These are phyloP conservation scores for Neolamprologus toae DNA, from an alignment of 2,113 vertebrate genomes.

Conservation along the genomic window DNA sequence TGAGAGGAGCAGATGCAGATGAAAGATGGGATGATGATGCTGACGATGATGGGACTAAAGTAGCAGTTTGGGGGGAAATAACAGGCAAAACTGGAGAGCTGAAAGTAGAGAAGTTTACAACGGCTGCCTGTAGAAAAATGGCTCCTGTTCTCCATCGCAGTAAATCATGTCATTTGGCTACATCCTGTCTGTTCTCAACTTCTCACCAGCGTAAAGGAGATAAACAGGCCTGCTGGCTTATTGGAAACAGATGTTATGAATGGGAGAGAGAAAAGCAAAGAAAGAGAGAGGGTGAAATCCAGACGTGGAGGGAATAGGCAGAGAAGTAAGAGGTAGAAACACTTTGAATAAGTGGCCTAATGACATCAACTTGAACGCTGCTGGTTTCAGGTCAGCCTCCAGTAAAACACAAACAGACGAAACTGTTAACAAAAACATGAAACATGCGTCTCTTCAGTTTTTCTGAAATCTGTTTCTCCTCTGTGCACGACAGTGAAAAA, in stretches of 20 bases:
- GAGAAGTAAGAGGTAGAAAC: not conserved
- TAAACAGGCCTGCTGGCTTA: slow-evolving; percentile 23
- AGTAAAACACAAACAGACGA: not conserved
- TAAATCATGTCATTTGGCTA: slow-evolving; percentile 53
- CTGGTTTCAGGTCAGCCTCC: not conserved
- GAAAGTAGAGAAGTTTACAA: slow-evolving; percentile 15
- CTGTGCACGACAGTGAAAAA: not conserved
- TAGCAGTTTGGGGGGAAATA: not conserved
- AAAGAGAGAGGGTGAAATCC: not conserved
- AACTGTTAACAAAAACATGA: not conserved
- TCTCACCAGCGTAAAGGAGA: slow-evolving; percentile 41
- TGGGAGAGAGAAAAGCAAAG: not conserved
- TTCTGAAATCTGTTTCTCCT: not conserved
- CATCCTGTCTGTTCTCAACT: slow-evolving; percentile 53
- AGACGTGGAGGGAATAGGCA: not conserved
- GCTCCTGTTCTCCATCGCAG: not conserved
- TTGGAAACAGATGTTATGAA: slow-evolving; percentile 55
- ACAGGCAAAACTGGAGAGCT: not conserved
- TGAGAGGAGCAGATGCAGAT: slow-evolving; percentile 38
- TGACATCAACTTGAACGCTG: not conserved
- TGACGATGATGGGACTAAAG: slow-evolving; percentile 30
- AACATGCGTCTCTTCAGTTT: accelerated
- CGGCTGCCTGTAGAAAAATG: not conserved
- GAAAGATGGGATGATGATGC: slow-evolving; percentile 27
- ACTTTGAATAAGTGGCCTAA: not conserved